phyloP scores from a whole-genome alignment of 1,140 invertebrate genomes.

The Drosophila melanogaster region Release_6_plus_ISO1_MT NC_004354.4:12481501-12482000 shows the following conservation, averaged over 20 bases:
- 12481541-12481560: conserved; percentile 59
- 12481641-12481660: conserved; percentile 66
- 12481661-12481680: conserved; percentile 64
- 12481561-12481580: conserved; percentile 35
- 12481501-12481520: conserved; percentile 11
- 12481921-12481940: not conserved
- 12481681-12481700: conserved; percentile 43
- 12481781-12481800: conserved; percentile 48
- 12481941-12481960: not conserved
- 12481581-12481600: conserved; percentile 35
- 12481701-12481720: conserved; percentile 20
- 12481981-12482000: conserved; percentile 35
- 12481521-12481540: conserved; percentile 63
- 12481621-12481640: conserved; percentile 52
- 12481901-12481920: not conserved
- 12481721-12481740: conserved; percentile 3
- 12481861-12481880: conserved; percentile 8
- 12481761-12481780: conserved; percentile 34
- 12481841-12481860: conserved; percentile 35
- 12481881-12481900: not conserved
- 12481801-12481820: conserved; percentile 46
- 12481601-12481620: conserved; percentile 37
- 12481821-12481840: conserved; percentile 32
- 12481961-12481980: conserved; percentile 17
- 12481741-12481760: conserved; percentile 1